Base-by-base conservation (phyloP, 2,797 vertebrate species). In the Sebastes taczanowskii region DNA sequence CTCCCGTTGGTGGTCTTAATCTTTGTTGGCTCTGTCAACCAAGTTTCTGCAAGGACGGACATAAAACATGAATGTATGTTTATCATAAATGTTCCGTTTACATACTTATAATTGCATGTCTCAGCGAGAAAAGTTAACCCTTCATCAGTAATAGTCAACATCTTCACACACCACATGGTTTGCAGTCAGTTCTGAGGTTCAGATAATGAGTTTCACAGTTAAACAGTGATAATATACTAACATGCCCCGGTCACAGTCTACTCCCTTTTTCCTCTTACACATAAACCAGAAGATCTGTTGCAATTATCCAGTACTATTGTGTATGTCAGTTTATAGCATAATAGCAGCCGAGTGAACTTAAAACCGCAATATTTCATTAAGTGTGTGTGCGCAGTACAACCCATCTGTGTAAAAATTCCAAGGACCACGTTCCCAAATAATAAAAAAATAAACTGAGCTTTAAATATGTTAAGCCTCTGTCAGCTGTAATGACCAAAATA, bases 11-110 rank as follows among this genome's bases (percentile, higher is more conserved):
- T 82, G 60, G 56, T 83, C 69, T 52, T 73, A 59, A 74, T 80
- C 80, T 86, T 25, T 64, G n/a, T 18, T 18, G n/a, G 23, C 38
- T 78, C 58, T 65, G 63, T 76, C 52, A 34, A 34, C 20, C 74
- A 68, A 30, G 22, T 60, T 14, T 70, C 53, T 83, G 16, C 67
- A 59, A 58, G 34, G 18, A 80, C 25, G 16, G 56, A 27, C 7
- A 30, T 46, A 18, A 42, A 62, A 53, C 25, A 56, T 59, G 16
- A 58, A 22, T 70, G 14, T 20, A 55, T 55, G 60, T 55, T 65
- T 38, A 66, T 82, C 56, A 56, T 30, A 38, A 52, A 63, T 65
- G 11, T 61, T 67, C 16, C 49, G 23, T 72, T 71, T 7, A 70
- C 25, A 23, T 64, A n/a, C 10, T 53, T 65, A 4, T 53, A 60